These are phyloP conservation scores for Indicator maculatus DNA, from an alignment of 2,113 vertebrate genomes.

Conservation along the genomic window DNA sequence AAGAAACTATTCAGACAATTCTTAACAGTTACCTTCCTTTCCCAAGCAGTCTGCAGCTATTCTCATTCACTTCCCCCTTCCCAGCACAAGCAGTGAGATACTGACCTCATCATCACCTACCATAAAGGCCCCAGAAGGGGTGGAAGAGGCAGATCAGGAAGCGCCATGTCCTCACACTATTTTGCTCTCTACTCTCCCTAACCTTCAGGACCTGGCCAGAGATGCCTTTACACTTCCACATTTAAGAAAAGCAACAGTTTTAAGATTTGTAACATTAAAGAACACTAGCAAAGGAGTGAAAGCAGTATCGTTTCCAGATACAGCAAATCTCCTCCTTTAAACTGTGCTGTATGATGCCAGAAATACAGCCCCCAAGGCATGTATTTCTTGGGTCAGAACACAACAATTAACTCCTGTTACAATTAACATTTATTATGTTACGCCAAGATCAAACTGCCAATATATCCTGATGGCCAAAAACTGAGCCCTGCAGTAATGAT, in stretches of 20 bases:
- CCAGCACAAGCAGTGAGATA: background rate
- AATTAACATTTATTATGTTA: background rate
- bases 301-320: background rate
- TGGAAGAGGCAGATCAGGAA: background rate
- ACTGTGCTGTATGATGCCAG: background rate
- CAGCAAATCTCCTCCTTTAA: background rate
- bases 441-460: background rate
- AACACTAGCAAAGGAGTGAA: background rate
- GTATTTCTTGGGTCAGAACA: background rate
- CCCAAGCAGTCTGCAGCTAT: background rate
- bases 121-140: background rate
- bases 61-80: background rate
- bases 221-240: background rate
- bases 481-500: background rate
- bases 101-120: background rate
- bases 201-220: background rate
- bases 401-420: background rate
- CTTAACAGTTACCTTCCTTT: background rate
- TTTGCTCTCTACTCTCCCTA: background rate
- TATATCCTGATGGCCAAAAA: background rate
- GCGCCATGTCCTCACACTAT: background rate
- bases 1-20: slow-evolving; percentile 17
- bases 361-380: background rate
- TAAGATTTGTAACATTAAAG: background rate
- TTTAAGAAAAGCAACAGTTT: background rate